Evolutionary conservation across 2,888 invertebrate species (phyloP), one percentile per base, ranked within the genome.

Genomic region (Brachyopa scutellaris): DNA sequence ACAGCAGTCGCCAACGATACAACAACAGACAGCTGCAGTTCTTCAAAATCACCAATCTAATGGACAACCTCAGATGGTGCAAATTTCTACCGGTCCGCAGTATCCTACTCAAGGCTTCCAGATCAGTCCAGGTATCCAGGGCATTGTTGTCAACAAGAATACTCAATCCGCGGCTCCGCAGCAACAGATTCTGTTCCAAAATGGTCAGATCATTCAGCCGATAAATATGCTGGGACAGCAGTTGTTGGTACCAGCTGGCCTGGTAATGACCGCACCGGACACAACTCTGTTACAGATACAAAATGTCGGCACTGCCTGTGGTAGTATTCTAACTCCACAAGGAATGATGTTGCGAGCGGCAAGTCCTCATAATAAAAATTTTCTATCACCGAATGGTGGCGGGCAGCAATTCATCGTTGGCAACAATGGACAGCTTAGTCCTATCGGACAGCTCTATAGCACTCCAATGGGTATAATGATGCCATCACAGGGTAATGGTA

Each of bases 201-300:
- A 90, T 64, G 90, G 90, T 0, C 94, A 95, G 87, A 95, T 96
- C 88, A 91, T 96, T 42, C 96, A 96, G 88, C 96, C 96, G 0
- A 95, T 96, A 29, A 96, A 96, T 91, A 91, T 96, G 83, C 92
- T 96, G 76, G 95, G 95, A 66, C 96, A 96, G 88, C 96, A 96
- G 87, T 94, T 96, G 86, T 94, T 96, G 61, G 94, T 96, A 67
- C 96, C 96, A 8, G 95, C 96, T 85, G 95, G 96, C 0, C 94
- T 96, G 94, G 95, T 97, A 0, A 95, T 96, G 95, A 94, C 95
- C 7, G 94, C 95, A 0, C 94, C 96, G 0, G 95, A 94, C 23
- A 94, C 96, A 0, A 95, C 96, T 0, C 92, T 96, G 47, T 87
- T 94, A 38, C 96, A 96, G 87, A 92, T 96, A 83, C 96, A 96